These are phyloP conservation scores for Abramis brama DNA, from an alignment of 2,113 vertebrate genomes.

Conservation along the genomic window DNA sequence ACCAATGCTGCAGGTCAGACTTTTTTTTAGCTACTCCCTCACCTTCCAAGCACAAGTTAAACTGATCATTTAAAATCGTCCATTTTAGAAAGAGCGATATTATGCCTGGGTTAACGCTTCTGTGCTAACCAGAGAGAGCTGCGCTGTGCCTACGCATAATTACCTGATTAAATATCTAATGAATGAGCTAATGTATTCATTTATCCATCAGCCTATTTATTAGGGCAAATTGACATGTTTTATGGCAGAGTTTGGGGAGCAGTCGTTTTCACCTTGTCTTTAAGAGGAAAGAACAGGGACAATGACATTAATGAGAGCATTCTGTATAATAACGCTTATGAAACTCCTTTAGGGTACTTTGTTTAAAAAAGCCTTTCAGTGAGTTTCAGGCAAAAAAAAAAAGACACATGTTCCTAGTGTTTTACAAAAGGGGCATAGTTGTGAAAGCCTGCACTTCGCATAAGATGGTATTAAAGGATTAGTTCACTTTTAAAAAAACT, in stretches of 20 bases:
- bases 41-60: neutral
- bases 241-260: constrained; percentile 63
- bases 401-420: neutral
- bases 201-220: constrained; percentile 78
- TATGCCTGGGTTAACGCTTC: constrained; percentile 72
- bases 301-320: neutral
- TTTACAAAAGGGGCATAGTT: neutral
- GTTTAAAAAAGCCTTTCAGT: neutral
- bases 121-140: constrained; percentile 62
- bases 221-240: constrained; percentile 61
- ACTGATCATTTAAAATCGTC: neutral
- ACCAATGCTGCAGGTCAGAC: too few relatives aligned
- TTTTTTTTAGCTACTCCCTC: too few relatives aligned
- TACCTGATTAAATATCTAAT: constrained; percentile 76
- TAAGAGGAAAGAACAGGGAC: constrained; percentile 1
- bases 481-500: too few relatives aligned
- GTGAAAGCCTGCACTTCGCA: neutral
- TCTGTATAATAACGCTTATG: neutral
- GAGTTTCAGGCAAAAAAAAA: neutral
- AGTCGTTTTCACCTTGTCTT: constrained; percentile 40
- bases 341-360: neutral
- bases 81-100: constrained; percentile 40
- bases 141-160: constrained; percentile 65
- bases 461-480: neutral
- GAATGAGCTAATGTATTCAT: constrained; percentile 69